Base-by-base conservation (phyloP, 2,113 vertebrate genomes). In the Nothobranchius furzeri region DNA sequence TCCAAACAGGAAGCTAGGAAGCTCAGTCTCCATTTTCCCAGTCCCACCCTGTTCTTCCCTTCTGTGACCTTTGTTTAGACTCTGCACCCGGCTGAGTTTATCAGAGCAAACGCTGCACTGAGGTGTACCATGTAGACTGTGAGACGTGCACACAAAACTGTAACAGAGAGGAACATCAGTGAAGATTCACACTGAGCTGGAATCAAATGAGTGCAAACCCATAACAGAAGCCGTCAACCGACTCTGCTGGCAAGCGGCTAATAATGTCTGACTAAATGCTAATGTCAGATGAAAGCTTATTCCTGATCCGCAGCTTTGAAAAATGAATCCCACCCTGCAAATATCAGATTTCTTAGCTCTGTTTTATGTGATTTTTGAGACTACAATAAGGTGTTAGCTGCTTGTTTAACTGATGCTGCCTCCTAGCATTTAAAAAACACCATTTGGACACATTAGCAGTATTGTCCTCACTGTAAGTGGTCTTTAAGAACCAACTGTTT, bases 401-500 rank as follows among this genome's bases (percentile, higher is more conserved):
- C 4, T 49, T 49, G 9, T 62, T 62, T 63, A 12, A 36, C 48
- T 60, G 10, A 50, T 37, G 30, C 12, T 12, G 25, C 9, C 24
- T 48, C n/a, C 2, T 17, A 36, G 60, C 24, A 20, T 8, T 37
- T 49, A 49, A 57, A 48, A 8, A 45, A 45, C 25, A 36, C 42
- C 25, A 49, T 5, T 17, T 37, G 30, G 54, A 24, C 25, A 11
- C 9, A 9, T 14, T 40, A 48, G n/a, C 8, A 17, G 15, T 8
- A 2, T 24, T 12, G 20, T 57, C 36, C 49, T 57, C 54, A 14
- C 30, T 15, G 12, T 12, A 30, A 42, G 50, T 1, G 14, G 37
- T 24, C 42, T 65, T 60, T 36, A 52, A 67, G 49, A 70, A 59
- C n/a, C 10, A 35, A 6, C 47, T n/a, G 36, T 62, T 60, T 65